A percentile compares a stretch with the other conserved stretches of the same genome.
These are phyloP conservation scores for Nephrotoma guestfalica DNA, from an alignment of 2,888 invertebrate genomes.

Conservation along the genomic window DNA sequence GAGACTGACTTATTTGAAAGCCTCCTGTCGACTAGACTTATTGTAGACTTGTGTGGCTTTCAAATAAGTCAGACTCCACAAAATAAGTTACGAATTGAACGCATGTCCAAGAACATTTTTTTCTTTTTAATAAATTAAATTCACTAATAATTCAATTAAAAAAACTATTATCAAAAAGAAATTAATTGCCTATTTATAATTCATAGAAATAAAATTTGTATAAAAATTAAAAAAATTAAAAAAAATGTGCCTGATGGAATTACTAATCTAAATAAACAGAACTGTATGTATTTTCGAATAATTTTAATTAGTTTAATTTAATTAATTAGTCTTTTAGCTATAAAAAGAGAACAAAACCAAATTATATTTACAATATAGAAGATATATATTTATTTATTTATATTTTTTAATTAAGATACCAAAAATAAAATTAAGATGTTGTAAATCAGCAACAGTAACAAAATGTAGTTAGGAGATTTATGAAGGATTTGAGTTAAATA, in stretches of 20 bases:
- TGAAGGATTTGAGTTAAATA: neutral
- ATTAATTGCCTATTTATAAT: neutral
- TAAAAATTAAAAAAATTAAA: neutral
- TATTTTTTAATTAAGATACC: neutral
- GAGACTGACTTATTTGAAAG: too few relatives aligned
- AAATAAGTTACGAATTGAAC: too few relatives aligned
- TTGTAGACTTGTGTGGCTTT: too few relatives aligned
- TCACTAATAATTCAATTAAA: neutral
- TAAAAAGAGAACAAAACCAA: neutral
- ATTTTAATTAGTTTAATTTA: neutral
- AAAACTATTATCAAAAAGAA: neutral
- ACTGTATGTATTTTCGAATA: neutral
- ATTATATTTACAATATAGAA: neutral
- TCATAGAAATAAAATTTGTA: neutral
- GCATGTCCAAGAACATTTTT: too few relatives aligned
- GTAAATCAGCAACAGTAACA: neutral
- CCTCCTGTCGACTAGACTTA: too few relatives aligned
- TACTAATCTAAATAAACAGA: neutral
- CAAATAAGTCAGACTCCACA: too few relatives aligned
- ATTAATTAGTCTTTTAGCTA: neutral
- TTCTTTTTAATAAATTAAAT: neutral
- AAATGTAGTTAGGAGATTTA: neutral
- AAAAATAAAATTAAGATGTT: neutral
- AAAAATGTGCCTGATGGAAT: neutral
- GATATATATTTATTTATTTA: neutral